Conservation (phyloP, 2,888 invertebrate genomes). For the Callosobruchus maculatus region DNA sequence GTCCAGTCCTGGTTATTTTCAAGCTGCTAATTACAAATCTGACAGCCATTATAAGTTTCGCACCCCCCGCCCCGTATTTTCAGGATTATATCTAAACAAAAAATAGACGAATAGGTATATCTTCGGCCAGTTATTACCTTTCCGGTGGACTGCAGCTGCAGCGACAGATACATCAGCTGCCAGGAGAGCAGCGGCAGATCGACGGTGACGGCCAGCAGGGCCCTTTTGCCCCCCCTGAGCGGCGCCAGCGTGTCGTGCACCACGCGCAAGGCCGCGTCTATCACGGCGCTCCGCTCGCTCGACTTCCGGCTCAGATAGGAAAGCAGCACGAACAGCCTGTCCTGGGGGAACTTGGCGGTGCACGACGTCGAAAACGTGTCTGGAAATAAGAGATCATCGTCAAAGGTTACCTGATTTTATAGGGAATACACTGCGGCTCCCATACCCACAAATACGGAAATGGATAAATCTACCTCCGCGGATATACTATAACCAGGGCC, state of each 20-base stretch:
- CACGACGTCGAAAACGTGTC: conserved; percentile 76
- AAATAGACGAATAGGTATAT: too few relatives aligned
- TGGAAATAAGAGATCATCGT: conserved; percentile 53
- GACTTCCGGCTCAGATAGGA: conserved; percentile 85
- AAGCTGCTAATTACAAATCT: too few relatives aligned
- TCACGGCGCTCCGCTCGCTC: conserved; percentile 60
- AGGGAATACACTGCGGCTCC: too few relatives aligned
- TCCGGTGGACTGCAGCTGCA: conserved; percentile 61
- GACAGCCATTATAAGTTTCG: too few relatives aligned
- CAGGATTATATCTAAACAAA: too few relatives aligned
- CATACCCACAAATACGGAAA: too few relatives aligned
- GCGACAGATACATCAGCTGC: conserved; percentile 71
- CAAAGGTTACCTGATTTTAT: neutral
- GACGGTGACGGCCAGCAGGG: conserved; percentile 55
- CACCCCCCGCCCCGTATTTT: too few relatives aligned
- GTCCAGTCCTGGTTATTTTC: too few relatives aligned
- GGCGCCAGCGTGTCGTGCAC: conserved; percentile 58
- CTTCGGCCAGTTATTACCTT: too few relatives aligned
- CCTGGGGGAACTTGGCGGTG: conserved; percentile 77
- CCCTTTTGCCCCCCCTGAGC: conserved; percentile 28
- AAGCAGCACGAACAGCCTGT: conserved; percentile 82
- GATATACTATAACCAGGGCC: too few relatives aligned
- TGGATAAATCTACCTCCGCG: too few relatives aligned
- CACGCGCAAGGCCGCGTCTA: conserved; percentile 61
- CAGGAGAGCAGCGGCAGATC: conserved; percentile 70